Percentiles rank a stretch among this genome's conserved stretches.
These are phyloP conservation scores for Tricholaema leucomelas DNA, from an alignment of 2,113 vertebrate species.

Conservation along the genomic window DNA sequence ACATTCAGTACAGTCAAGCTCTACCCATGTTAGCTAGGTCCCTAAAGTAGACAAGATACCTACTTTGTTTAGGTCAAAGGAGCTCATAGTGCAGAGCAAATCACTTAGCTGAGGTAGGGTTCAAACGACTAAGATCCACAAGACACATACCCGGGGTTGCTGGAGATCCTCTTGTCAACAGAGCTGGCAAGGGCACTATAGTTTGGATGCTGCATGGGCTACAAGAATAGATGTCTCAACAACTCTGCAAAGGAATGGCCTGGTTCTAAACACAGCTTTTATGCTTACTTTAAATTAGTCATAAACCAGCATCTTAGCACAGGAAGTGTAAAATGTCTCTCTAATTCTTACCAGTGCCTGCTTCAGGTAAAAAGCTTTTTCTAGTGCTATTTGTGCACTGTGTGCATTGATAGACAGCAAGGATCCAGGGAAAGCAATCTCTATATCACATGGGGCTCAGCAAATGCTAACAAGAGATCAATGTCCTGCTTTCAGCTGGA, in stretches of 20 bases:
- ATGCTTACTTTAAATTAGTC: not conserved
- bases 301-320: not conserved
- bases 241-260: not conserved
- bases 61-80: not conserved
- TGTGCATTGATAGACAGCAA: not conserved
- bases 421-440: not conserved
- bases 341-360: not conserved
- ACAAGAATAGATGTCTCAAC: not conserved
- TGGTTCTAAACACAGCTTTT: not conserved
- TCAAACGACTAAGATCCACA: not conserved
- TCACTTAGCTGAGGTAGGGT: conserved; percentile 49
- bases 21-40: not conserved
- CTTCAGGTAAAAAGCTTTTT: not conserved
- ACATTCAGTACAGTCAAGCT: not conserved
- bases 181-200: not conserved
- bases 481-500: too few relatives aligned
- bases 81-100: not conserved
- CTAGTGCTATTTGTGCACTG: not conserved
- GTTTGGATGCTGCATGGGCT: not conserved
- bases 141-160: not conserved
- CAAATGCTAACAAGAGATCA: not conserved
- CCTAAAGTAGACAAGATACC: not conserved
- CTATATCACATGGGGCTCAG: not conserved
- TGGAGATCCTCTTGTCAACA: not conserved
- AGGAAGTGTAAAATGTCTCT: not conserved